A percentile compares a stretch with the other conserved stretches of the same genome.
Conservation (phyloP, 1,140 invertebrate genomes). For the Brachionus sp. region DNA sequence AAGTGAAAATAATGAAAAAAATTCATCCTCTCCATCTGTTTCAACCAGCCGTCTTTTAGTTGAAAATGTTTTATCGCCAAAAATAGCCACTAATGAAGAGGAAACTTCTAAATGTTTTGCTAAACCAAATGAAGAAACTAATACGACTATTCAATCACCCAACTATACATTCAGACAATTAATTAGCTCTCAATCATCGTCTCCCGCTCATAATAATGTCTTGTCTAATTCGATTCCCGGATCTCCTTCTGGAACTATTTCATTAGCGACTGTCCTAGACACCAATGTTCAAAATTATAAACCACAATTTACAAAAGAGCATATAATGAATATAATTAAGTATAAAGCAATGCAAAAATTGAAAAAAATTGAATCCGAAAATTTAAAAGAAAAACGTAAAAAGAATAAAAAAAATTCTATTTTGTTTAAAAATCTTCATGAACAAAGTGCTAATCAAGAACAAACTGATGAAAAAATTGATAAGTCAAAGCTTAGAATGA, state of each 20-base stretch:
- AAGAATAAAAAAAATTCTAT: slow-evolving; percentile 17
- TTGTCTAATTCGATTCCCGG: neutral
- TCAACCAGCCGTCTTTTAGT: neutral
- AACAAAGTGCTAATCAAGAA: neutral
- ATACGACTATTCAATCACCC: neutral
- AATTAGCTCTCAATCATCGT: neutral
- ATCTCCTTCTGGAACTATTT: neutral
- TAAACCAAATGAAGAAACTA: neutral
- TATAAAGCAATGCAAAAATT: slow-evolving; percentile 42
- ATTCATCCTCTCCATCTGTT: neutral
- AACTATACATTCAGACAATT: neutral
- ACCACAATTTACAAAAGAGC: slow-evolving; percentile 27
- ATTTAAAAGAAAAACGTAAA: slow-evolving; percentile 33
- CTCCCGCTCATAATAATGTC: neutral
- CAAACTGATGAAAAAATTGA: neutral
- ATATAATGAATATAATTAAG: slow-evolving; percentile 44
- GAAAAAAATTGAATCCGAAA: slow-evolving; percentile 46
- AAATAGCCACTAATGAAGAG: neutral
- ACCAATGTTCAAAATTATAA: neutral
- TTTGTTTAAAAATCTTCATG: slow-evolving; percentile 8
- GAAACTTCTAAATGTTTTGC: neutral
- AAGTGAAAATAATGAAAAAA: neutral
- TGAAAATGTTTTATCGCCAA: slow-evolving; percentile 27
- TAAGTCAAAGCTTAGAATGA: slow-evolving; percentile 31
- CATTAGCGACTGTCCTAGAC: neutral